These are phyloP conservation scores for Anas capensis DNA, from an alignment of 2,797 vertebrate genomes.

Conservation along the genomic window DNA sequence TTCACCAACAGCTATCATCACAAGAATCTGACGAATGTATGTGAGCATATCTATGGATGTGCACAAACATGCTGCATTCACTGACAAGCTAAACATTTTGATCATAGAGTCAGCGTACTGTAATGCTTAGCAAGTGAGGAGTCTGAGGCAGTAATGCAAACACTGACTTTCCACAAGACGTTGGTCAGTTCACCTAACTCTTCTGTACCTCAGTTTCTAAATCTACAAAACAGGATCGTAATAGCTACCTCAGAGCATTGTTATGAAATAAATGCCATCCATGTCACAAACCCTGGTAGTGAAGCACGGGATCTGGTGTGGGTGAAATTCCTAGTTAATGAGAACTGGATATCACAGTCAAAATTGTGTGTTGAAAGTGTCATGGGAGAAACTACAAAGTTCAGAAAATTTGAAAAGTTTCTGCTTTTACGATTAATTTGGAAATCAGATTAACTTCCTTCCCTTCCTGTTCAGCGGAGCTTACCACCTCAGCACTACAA, in stretches of 20 bases:
- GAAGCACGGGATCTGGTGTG: neutral
- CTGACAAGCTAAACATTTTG: neutral
- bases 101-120: neutral
- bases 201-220: neutral
- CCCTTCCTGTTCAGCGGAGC: neutral
- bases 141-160: rapidly evolving
- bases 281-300: rapidly evolving
- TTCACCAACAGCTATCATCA: neutral
- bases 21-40: neutral
- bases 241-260: neutral
- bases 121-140: neutral
- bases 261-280: neutral
- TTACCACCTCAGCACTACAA: neutral
- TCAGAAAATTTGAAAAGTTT: neutral
- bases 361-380: neutral
- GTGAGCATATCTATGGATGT: neutral
- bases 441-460: neutral
- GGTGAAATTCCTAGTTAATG: neutral
- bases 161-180: neutral
- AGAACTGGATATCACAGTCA: neutral
- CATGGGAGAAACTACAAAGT: neutral
- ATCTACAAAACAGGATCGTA: neutral
- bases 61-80: neutral
- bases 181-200: neutral
- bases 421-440: neutral